Base-by-base conservation (phyloP, 1,140 invertebrate species). In the Thereuonema tuberculata region DNA sequence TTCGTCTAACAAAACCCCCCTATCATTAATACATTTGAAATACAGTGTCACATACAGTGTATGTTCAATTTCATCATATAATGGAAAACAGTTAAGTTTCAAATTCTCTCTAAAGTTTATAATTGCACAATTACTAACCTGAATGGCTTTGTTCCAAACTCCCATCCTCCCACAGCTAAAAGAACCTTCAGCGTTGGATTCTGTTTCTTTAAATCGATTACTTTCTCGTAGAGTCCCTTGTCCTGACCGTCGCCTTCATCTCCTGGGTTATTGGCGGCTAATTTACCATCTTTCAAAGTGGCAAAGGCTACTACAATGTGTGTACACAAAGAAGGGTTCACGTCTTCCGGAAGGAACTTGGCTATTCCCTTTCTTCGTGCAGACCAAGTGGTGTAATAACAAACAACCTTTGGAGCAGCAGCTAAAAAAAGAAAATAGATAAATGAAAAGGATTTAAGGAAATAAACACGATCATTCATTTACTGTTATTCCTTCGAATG, bases 301-400 rank as follows among this genome's bases (percentile, higher is more conserved):
- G 90, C 91, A 70, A 96, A 96, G 1, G 92, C 89, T 69, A 90
- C 96, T 25, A 97, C 85, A 20, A 97, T 76, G 72, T 96, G 92
- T 0, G 90, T 95, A 71, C 93, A 98, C 0, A 95, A 82, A 24
- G 64, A 67, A 0, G 90, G 76, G 69, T 95, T 87, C 14, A 97
- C 83, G 69, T 94, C 84, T 62, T 91, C 86, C 0, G 92, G 88
- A 49, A 80, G 80, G 72, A 94, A 96, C 71, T 85, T 85, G 5
- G 89, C 91, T 24, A 81, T 78, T 47, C 86, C 87, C 0, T 89
- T 85, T 50, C 92, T 78, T 70, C 93, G 94, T 61, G 87, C 82
- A 0, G 92, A 90, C 93, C 93, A 96, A 64, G 87, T 94, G 1
- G 93, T 94, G 70, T 91, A 80, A 69, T 96, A 97, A 71, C 93